These are phyloP conservation scores for Ochropleura leucogaster DNA, from an alignment of 2,888 invertebrate species.

Conservation along the genomic window DNA sequence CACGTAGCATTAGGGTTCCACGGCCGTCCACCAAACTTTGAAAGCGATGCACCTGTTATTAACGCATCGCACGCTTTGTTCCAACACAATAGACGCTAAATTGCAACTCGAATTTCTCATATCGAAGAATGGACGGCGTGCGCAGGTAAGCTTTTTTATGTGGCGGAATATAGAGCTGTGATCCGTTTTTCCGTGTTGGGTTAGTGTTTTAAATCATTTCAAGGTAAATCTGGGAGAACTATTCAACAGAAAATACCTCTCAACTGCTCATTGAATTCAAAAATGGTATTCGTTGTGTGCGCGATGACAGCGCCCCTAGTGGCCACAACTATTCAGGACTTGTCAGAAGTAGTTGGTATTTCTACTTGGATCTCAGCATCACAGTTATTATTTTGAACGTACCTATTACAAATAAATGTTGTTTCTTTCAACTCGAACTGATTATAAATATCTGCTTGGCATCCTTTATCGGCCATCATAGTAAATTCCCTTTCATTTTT, in stretches of 20 bases:
- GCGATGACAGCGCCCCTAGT: too few relatives aligned
- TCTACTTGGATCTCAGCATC: too few relatives aligned
- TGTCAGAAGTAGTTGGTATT: too few relatives aligned
- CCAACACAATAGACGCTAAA: conserved; percentile 87
- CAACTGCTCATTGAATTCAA: conserved; percentile 1
- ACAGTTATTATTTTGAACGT: too few relatives aligned
- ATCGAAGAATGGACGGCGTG: conserved; percentile 76
- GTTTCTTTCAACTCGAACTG: too few relatives aligned
- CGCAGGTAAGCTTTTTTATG: conserved; percentile 81
- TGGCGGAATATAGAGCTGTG: conserved; percentile 68
- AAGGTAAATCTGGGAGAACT: conserved; percentile 9
- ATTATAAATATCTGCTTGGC: too few relatives aligned
- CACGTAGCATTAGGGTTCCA: conserved; percentile 80
- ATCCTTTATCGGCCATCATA: too few relatives aligned
- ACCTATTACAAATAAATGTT: too few relatives aligned
- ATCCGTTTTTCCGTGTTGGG: conserved; percentile 67
- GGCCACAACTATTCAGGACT: too few relatives aligned
- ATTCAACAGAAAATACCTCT: not conserved
- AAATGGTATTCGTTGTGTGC: too few relatives aligned
- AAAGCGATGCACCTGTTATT: conserved; percentile 89
- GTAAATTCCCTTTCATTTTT: too few relatives aligned
- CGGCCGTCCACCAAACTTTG: conserved; percentile 76
- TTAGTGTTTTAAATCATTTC: conserved; percentile 37
- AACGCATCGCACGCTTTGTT: conserved; percentile 88
- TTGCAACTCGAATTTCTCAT: conserved; percentile 88